phyloP scores from a whole-genome alignment of 2,113 vertebrate genomes.

The Pholis gunnellus region DNA sequence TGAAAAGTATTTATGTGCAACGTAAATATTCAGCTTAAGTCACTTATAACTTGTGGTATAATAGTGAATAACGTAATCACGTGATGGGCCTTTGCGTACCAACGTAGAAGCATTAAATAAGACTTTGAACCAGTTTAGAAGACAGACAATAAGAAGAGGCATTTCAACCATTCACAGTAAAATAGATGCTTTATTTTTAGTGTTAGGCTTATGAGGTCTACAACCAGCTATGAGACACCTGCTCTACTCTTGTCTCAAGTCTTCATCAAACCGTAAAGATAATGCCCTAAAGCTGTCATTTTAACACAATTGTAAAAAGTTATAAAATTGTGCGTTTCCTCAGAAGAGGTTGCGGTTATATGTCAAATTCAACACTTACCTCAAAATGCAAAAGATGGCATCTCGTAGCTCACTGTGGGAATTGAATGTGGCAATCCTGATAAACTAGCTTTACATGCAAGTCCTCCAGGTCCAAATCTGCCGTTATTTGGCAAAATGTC shows the following conservation, averaged over 20 bases:
- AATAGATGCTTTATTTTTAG: neutral
- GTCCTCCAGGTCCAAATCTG: neutral
- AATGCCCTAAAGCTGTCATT: neutral
- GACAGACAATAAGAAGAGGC: neutral
- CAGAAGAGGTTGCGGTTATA: neutral
- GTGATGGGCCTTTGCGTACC: too few relatives aligned
- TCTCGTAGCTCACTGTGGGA: neutral
- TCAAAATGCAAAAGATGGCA: neutral
- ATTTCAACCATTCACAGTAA: constrained; percentile 2
- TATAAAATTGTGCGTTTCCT: neutral
- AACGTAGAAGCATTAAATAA: neutral
- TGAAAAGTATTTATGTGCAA: neutral
- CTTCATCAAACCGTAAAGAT: neutral
- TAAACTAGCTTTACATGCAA: neutral
- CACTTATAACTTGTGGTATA: neutral
- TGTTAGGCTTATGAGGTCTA: neutral
- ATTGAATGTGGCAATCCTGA: neutral
- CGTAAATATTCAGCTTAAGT: neutral
- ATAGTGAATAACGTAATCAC: neutral
- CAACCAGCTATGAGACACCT: neutral
- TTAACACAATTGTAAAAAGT: neutral
- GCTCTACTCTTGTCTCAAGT: neutral
- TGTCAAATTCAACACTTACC: constrained; percentile 37
- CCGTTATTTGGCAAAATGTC: constrained; percentile 3
- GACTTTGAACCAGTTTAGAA: neutral